phyloP scores from a whole-genome alignment of 2,113 vertebrate genomes.

The Psittacula cyanocephala region DNA sequence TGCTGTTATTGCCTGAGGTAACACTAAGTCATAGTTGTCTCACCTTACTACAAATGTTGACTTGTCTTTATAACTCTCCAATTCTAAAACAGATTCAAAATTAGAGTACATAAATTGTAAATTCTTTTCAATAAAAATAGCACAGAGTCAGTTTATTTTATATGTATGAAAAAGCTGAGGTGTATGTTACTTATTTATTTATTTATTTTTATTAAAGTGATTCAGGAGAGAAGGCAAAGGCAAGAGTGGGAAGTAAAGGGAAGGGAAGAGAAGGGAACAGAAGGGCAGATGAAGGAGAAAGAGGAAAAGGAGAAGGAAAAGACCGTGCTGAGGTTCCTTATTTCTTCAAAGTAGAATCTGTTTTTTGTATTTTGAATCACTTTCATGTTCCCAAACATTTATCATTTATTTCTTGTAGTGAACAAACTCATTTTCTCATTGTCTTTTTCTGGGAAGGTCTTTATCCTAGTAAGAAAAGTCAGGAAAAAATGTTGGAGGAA shows the following conservation, averaged over 20 bases:
- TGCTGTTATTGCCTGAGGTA: not conserved
- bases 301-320: not conserved
- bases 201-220: not conserved
- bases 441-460: not conserved
- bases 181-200: not conserved
- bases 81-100: not conserved
- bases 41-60: not conserved
- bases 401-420: not conserved
- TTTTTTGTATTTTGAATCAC: not conserved
- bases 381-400: not conserved
- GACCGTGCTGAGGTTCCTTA: not conserved
- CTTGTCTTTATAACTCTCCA: not conserved
- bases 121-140: not conserved
- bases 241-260: rapidly evolving
- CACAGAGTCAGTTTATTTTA: not conserved
- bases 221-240: not conserved
- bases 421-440: not conserved
- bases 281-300: no score
- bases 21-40: not conserved
- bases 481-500: not conserved
- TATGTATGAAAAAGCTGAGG: not conserved
- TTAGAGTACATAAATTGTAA: not conserved
- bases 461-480: not conserved
- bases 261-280: not conserved
- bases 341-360: not conserved